Evolutionary conservation across 2,113 vertebrate genomes (phyloP).

Genomic region (Oriolus oriolus): DNA sequence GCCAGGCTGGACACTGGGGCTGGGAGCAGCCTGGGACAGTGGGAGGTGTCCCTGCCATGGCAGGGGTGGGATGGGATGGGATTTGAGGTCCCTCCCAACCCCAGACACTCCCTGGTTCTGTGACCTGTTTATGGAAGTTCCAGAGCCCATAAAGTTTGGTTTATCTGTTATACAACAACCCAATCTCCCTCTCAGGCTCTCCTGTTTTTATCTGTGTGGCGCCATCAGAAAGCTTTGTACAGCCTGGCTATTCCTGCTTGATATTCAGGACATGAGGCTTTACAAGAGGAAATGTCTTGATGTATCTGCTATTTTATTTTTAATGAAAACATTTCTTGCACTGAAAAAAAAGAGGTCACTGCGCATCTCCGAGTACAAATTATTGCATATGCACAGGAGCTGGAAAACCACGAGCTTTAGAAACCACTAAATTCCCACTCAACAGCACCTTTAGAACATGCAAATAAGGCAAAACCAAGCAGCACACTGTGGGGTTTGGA

Average conservation of each 20-base stretch:
- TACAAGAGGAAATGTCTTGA: constrained; percentile 19
- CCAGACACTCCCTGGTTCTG: not conserved
- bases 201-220: not conserved
- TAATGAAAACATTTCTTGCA: constrained; percentile 53
- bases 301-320: constrained; percentile 54
- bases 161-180: not conserved
- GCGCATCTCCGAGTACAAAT: not conserved
- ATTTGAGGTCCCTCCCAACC: accelerated
- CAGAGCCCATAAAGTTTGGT: not conserved
- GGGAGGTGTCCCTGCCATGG: not conserved
- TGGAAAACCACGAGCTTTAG: not conserved
- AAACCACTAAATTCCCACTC: not conserved
- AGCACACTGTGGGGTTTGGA: not conserved
- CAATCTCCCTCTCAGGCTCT: not conserved
- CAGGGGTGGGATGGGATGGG: accelerated
- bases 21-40: not conserved
- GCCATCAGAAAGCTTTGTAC: not conserved
- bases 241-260: not conserved
- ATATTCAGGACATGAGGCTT: constrained; percentile 32
- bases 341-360: constrained; percentile 46
- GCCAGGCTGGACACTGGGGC: not conserved
- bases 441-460: not conserved
- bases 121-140: not conserved
- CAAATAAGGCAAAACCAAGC: not conserved
- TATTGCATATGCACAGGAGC: not conserved